Conservation (phyloP, 2,888 invertebrate genomes). For the Eudemis profundana region DNA sequence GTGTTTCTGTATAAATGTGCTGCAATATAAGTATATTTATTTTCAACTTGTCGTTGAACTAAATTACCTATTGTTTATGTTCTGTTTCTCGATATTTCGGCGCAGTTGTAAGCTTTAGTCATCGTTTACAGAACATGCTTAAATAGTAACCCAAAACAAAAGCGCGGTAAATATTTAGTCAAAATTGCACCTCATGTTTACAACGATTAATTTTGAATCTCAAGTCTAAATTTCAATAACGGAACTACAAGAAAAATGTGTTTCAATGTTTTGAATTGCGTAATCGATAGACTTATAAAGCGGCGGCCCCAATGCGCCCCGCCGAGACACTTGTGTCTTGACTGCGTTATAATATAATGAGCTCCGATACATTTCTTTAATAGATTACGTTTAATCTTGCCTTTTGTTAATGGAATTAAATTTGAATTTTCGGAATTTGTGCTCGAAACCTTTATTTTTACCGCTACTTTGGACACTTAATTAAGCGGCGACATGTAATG, state of each 20-base stretch:
- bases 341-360: conserved; percentile 47
- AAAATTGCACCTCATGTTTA: conserved; percentile 14
- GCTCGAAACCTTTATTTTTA: conserved; percentile 39
- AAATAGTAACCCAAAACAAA: conserved; percentile 25
- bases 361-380: conserved; percentile 41
- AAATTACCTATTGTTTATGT: conserved; percentile 11
- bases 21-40: background rate
- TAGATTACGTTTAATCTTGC: conserved; percentile 39
- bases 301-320: conserved; percentile 65
- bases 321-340: conserved; percentile 62
- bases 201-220: background rate
- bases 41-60: conserved; percentile 8
- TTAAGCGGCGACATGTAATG: conserved; percentile 38
- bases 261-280: conserved; percentile 67
- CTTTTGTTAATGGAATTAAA: conserved; percentile 42
- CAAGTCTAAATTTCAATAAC: conserved; percentile 56
- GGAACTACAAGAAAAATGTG: conserved; percentile 66
- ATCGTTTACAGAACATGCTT: conserved; percentile 1
- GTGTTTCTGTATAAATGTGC: no score
- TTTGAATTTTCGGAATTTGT: conserved; percentile 37
- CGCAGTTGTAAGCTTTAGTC: background rate
- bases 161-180: background rate
- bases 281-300: conserved; percentile 71
- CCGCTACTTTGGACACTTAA: conserved; percentile 32
- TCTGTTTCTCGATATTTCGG: conserved; percentile 11